Evolutionary conservation across 2,888 invertebrate genomes (phyloP).

Genomic region (Athrips mouffetella): DNA sequence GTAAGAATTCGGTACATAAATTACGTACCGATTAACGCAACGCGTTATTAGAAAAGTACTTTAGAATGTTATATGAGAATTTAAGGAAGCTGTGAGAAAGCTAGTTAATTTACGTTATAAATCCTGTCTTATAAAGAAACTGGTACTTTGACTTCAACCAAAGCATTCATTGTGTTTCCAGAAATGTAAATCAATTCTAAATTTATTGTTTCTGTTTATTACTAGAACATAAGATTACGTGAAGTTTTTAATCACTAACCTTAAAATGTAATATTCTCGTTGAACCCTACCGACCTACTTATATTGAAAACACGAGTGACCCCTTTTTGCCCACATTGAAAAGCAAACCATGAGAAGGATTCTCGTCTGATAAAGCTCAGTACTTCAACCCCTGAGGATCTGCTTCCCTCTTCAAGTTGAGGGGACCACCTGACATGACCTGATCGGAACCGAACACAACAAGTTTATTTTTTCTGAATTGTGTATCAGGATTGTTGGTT

Average conservation of each 20-base stretch:
- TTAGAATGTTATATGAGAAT: background rate
- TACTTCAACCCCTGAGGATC: conserved; percentile 30
- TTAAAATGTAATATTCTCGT: background rate
- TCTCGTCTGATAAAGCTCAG: conserved; percentile 20
- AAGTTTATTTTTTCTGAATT: too few species aligned
- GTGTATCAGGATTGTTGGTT: too few species aligned
- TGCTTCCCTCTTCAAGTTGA: conserved; percentile 39
- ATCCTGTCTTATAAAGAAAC: background rate
- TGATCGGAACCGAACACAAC: conserved; percentile 21
- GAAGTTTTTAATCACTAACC: background rate
- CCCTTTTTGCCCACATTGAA: background rate
- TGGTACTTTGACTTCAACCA: too few species aligned
- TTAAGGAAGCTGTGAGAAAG: conserved; percentile 29
- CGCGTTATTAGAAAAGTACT: conserved; percentile 46
- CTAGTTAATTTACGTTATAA: background rate
- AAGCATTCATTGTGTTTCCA: too few species aligned
- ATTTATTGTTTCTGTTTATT: background rate
- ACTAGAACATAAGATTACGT: background rate
- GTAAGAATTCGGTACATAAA: conserved; percentile 64
- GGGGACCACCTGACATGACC: conserved; percentile 46
- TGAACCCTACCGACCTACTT: background rate
- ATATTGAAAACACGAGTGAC: background rate
- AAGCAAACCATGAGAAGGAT: background rate
- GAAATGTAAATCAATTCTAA: too few species aligned
- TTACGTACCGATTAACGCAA: conserved; percentile 62